Conservation (phyloP, 2,113 vertebrate species). For the Arvicanthis niloticus region DNA sequence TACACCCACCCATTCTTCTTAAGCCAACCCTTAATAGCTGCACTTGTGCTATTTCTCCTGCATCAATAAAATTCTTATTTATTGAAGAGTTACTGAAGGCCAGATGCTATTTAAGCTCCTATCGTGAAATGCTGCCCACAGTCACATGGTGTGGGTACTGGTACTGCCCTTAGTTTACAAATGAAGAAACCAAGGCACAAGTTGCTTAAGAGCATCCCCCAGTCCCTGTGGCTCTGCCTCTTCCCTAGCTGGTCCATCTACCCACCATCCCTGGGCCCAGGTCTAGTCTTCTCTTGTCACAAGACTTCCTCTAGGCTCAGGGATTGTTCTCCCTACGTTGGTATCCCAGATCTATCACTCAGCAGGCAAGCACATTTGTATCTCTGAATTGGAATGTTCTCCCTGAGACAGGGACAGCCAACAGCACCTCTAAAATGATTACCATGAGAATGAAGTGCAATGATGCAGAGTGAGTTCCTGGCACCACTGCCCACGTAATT, state of each 20-base stretch:
- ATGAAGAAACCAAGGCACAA: conserved; percentile 26
- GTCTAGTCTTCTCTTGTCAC: background rate
- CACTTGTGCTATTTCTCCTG: background rate
- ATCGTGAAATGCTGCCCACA: background rate
- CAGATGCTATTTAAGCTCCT: background rate
- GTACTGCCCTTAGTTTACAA: background rate
- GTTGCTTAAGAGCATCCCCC: background rate
- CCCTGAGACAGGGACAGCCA: background rate
- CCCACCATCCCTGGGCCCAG: background rate
- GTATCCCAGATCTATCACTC: background rate
- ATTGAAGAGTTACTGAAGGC: background rate
- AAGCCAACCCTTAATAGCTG: background rate
- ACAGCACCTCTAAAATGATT: background rate
- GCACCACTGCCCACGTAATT: background rate
- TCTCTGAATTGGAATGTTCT: background rate
- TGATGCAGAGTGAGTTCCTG: background rate
- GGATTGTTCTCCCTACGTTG: background rate
- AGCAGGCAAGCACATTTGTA: background rate
- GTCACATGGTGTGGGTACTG: background rate
- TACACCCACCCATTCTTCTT: background rate
- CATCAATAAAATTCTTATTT: conserved; percentile 11
- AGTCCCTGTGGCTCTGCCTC: background rate
- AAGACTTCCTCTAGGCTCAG: background rate
- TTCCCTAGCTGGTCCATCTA: background rate
- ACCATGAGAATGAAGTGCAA: background rate